Evolutionary conservation across 2,888 invertebrate genomes (phyloP).

Genomic region (Melanophora roralis): DNA sequence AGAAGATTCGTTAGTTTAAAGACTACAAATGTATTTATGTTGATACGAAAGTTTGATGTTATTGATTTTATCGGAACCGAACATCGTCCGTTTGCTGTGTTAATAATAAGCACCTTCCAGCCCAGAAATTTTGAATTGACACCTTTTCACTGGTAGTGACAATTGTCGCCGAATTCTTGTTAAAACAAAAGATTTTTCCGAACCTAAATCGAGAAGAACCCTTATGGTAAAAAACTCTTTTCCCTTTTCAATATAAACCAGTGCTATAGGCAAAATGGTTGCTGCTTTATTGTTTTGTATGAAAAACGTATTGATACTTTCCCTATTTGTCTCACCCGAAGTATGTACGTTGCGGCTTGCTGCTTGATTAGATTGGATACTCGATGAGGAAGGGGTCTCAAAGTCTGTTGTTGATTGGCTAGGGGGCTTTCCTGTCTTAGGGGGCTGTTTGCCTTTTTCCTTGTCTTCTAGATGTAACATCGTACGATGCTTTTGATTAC

Average conservation of each 20-base stretch:
- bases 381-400: background rate
- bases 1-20: background rate
- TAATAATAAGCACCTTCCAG: background rate
- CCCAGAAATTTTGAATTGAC: background rate
- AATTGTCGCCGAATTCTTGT: background rate
- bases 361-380: background rate
- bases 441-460: no score
- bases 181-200: background rate
- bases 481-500: background rate
- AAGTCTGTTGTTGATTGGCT: background rate
- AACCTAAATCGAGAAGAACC: constrained; percentile 2
- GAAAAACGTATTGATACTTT: no score
- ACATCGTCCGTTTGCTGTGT: background rate
- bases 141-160: background rate
- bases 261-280: constrained; percentile 8
- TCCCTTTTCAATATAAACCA: background rate
- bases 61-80: background rate
- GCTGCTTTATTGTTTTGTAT: no score
- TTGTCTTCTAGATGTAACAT: background rate
- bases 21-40: background rate
- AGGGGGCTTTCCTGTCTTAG: no score
- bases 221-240: background rate
- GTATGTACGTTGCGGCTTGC: background rate
- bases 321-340: background rate
- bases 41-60: background rate